Base-by-base conservation (phyloP, 1,140 invertebrate species). In the Coelopa frigida region DNA sequence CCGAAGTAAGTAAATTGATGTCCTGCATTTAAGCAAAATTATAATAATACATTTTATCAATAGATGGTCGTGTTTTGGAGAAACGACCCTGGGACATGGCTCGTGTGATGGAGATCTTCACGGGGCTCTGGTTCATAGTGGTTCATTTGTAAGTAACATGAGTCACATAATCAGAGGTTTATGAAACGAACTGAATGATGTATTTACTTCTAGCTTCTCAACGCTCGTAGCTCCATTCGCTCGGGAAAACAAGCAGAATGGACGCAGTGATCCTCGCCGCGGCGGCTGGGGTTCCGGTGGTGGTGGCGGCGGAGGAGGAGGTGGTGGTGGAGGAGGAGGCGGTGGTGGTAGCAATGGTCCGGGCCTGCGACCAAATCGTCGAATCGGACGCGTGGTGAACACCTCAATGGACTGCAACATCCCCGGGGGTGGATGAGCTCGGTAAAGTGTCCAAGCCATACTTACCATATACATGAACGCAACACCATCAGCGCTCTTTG, bases 351-450 rank as follows among this genome's bases (percentile, higher is more conserved):
- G 44, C 15, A 50, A 41, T 36, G 36, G 31, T n/a, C n/a, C n/a
- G 11, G 42, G 47, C 3, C 35, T 49, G 23, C 48, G 48, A 29
- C 48, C 48, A 15, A 50, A 50, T 23, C 43, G 48, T 21, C 48
- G 48, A 4, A 50, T 50, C 17, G 48, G 48, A 11, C 43, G 48
- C 4, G 21, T 50, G 22, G 24, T 31, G n/a, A 50, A 50, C 14
- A 29, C 27, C 11, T 50, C 48, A 41, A 50, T 50, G 48, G 48
- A 50, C 42, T 50, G 48, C 42, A 50, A 50, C 29, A 50, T 50
- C 22, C 48, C 48, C 37, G 48, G 48, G 21, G 48, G 48, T 14
- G 36, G 48, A 45, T 46, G 48, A 45, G 12, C 37, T 29, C 35
- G 48, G 42, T 49, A 49, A 44, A 18, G 43, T 50, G 48, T 45